Evolutionary conservation across 2,113 vertebrate species (phyloP), one percentile per base, ranked within the genome.

Genomic region (Calidris pygmaea): DNA sequence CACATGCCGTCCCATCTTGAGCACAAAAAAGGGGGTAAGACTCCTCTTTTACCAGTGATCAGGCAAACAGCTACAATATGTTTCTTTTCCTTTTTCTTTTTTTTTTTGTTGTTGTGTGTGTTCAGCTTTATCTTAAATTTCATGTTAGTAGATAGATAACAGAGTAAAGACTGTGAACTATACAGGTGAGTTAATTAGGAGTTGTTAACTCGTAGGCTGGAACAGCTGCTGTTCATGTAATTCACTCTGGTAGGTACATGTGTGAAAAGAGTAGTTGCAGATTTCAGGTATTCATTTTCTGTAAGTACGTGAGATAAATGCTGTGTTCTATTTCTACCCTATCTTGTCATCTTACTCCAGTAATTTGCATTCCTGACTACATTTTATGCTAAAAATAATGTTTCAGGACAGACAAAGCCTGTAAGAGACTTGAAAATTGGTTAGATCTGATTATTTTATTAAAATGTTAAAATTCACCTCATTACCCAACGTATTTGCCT

Each of bases 381-480:
- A 65, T 62, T 80, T 71, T 82, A 9, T 83, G 39, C 48, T 94
- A 94, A 96, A 90, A 92, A 90, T 94, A 96, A 7, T 45, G 58
- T 95, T 77, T 21, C 78, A 62, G 66, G 45, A 71, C 45, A 89
- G 35, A 48, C 14, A 62, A 82, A 76, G 55, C 34, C 76, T 95
- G 26, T 62, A 90, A 93, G 47, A 93, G n/a, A 88, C 32, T 62
- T 89, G 79, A 81, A 82, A 95, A 96, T 81, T 88, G 62, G 59
- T 87, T 95, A 93, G 74, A 93, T 85, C 66, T 80, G 76, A 93
- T 95, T 97, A 96, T 95, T 95, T 71, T 62, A 96, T 95, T 96
- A 76, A 96, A 96, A 96, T 91, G 88, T 92, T 95, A 90, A 85
- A 95, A 96, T 89, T 96, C 94, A 94, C 81, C 78, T 97, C 76